Evolutionary conservation across 1,140 invertebrate species (phyloP).

Genomic region (Sminthurides bifidus): DNA sequence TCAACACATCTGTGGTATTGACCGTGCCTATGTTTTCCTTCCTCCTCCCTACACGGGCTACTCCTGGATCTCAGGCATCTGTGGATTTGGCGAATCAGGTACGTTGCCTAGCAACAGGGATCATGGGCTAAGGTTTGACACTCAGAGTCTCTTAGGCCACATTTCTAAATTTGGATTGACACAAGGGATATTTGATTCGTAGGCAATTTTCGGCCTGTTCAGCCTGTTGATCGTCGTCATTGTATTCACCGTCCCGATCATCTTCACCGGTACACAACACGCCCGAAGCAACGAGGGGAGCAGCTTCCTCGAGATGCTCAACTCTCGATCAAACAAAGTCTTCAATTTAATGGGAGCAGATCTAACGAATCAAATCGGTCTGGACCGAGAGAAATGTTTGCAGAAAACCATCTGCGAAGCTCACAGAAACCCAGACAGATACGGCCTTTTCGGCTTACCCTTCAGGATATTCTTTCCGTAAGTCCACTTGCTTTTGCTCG

Average conservation of each 20-base stretch:
- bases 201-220: constrained; percentile 28
- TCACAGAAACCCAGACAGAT: constrained; percentile 17
- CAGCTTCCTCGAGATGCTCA: no score
- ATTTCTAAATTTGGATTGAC: no score
- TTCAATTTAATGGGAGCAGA: constrained; percentile 27
- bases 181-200: no score
- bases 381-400: constrained; percentile 21
- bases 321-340: no score
- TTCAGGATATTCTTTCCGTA: constrained; percentile 30
- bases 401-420: constrained; percentile 29
- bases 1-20: constrained; percentile 19
- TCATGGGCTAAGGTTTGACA: no score
- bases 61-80: constrained; percentile 9
- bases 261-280: constrained; percentile 20
- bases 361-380: constrained; percentile 23
- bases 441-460: constrained; percentile 20
- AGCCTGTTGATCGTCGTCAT: constrained; percentile 17
- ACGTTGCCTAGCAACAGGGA: no score
- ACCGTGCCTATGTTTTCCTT: constrained; percentile 28
- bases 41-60: constrained; percentile 16
- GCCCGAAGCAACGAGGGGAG: no score
- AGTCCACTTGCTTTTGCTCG: no score
- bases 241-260: constrained; percentile 24
- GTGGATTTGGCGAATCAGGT: constrained; percentile 31
- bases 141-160: no score